Base-by-base conservation (phyloP, 2,797 vertebrate genomes). In the Limosa lapponica region DNA sequence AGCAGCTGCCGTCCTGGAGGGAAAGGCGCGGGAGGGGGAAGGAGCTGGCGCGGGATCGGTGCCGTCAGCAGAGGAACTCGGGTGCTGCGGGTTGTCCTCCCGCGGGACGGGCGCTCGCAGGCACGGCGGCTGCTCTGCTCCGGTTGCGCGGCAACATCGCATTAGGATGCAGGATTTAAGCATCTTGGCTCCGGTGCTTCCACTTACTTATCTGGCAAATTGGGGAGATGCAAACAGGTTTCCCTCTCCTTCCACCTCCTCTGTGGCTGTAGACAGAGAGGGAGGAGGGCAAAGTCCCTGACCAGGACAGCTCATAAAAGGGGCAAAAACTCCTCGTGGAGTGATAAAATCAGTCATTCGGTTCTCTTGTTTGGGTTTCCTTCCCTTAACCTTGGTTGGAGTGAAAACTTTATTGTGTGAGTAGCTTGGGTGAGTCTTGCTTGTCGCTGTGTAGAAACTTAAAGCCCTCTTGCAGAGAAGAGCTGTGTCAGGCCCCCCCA, bases 1-100 rank as follows among this genome's bases (percentile, higher is more conserved):
- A 92, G 22, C 91, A 92, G 91, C 87, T 87, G 94, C 78, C 8
- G 4, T 25, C 66, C 86, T 54, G 73, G 54, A 86, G 86, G 80
- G 67, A 37, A 8, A 62, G 57, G 48, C 0, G 4, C 2, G 1
- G 78, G n/a, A 77, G 88, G 43, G 86, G 72, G 36, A 62, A 34
- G 6, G 25, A 80, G 59, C 36, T 62, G 49, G 87, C 6, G 5
- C 4, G 4, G 61, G 67, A 16, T 65, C 12, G 3, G n/a, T 0
- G 5, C 36, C 6, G 12, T 25, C 79, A 18, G 2, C 2, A 25
- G 37, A 34, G 77, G 15, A 66, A 55, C 19, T 65, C 16, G 37
- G 17, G 37, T 27, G 62, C 25, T 6, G 65, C 51, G 37, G 37
- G 62, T 44, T 69, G 36, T 72, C 25, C 65, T 85, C 91, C 83